Percentiles rank a stretch among this genome's conserved stretches.
These are phyloP conservation scores for Noctuana brunneofusca DNA, from an alignment of 2,888 invertebrate species.

Conservation along the genomic window DNA sequence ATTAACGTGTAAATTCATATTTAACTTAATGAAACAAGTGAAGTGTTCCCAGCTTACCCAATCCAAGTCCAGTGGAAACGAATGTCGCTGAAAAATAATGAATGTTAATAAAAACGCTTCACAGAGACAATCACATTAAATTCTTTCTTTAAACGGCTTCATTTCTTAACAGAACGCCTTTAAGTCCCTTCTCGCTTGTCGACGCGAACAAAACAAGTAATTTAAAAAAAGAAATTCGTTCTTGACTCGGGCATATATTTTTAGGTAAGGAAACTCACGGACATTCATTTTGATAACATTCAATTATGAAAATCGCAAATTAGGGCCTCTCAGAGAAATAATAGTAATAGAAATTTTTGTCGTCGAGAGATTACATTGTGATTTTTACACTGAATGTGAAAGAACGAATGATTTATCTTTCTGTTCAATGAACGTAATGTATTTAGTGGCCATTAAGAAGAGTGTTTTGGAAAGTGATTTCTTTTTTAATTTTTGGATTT, in stretches of 20 bases:
- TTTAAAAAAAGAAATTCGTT: constrained; percentile 42
- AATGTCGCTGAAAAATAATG: constrained; percentile 47
- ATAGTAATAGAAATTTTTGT: constrained; percentile 40
- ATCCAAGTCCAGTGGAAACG: constrained; percentile 10
- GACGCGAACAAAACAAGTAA: constrained; percentile 46
- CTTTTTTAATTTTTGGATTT: neutral
- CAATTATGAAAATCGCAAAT: constrained; percentile 64
- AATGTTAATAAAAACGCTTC: constrained; percentile 52
- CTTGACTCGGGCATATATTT: constrained; percentile 50
- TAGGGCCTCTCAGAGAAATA: constrained; percentile 45
- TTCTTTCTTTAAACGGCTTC: constrained; percentile 37
- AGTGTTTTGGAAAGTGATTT: constrained; percentile 30
- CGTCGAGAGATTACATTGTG: constrained; percentile 47
- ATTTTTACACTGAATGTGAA: constrained; percentile 52
- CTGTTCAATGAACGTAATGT: constrained; percentile 48
- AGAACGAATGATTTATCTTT: constrained; percentile 53
- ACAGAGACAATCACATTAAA: constrained; percentile 53
- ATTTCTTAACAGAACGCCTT: constrained; percentile 37
- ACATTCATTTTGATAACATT: constrained; percentile 62
- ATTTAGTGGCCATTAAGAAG: constrained; percentile 45
- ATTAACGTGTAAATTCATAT: neutral
- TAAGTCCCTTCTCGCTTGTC: constrained; percentile 41
- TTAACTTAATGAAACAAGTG: neutral
- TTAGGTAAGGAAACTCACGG: constrained; percentile 46
- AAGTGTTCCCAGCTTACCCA: neutral